Evolutionary conservation across 2,797 vertebrate species (phyloP), one percentile per base, ranked within the genome.

Genomic region (Pogonophryne albipinna): DNA sequence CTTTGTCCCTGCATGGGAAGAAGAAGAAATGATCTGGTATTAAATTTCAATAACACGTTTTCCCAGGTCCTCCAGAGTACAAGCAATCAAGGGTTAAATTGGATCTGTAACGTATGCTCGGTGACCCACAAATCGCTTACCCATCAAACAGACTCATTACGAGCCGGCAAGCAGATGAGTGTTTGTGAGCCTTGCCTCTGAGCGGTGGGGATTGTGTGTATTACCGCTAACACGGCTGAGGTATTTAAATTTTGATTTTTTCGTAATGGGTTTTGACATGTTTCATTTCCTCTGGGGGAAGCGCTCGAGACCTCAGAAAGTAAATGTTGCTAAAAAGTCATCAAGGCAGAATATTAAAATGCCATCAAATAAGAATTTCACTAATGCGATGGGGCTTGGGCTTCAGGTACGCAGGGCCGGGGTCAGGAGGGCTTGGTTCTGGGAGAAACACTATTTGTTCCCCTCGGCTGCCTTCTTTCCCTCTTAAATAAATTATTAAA

Each of bases 311-410:
- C 97, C 97, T 96, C 96, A 91, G 97, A 99, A 99, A 99, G 98
- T 99, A 99, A 99, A 99, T 99, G 97, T 99, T 99, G 97, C 98
- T 99, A 99, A 99, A 99, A 99, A 99, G 97, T 99, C 97, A 99
- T 99, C 97, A 99, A 99, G 97, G 96, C 97, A 99, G 98, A 99
- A 99, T 99, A 99, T 99, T 99, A 99, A 99, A 99, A 99, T 97
- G 97, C 97, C 97, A 99, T 99, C 97, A 99, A 98, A 98, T 97
- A 97, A 97, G 97, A 98, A 99, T 99, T 97, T 96, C 94, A 94
- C 97, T 98, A 99, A 99, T 98, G 97, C 95, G 97, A 97, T 96
- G 95, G 93, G 94, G 97, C 97, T 96, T 94, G 93, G 95, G 95
- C 96, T 96, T 95, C 97, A 98, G 98, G 98, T 99, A 97, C 94